Conservation (phyloP, 2,797 vertebrate species). For the Megaceryle alcyon region DNA sequence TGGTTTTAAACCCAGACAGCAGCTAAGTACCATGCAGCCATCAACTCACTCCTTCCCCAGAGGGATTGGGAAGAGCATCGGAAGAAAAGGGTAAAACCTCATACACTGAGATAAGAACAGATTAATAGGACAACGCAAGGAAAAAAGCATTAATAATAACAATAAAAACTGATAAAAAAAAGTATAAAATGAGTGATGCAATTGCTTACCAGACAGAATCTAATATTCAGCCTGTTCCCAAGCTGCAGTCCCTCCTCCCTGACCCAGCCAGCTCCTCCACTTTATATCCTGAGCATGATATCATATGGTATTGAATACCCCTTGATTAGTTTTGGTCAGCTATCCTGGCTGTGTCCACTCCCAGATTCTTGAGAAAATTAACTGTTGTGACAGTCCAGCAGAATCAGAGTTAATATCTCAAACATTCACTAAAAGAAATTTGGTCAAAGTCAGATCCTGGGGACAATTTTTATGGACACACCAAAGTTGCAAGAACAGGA, state of each 20-base stretch:
- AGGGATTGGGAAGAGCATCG: background rate
- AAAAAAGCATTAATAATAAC: background rate
- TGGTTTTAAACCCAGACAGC: background rate
- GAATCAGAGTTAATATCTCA: no score
- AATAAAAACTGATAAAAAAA: background rate
- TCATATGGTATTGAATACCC: background rate
- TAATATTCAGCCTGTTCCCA: background rate
- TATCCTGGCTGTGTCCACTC: background rate
- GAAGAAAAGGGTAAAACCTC: background rate
- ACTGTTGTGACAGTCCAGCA: no score
- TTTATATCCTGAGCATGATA: background rate
- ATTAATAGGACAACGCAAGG: background rate
- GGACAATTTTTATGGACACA: no score
- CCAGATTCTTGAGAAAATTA: background rate
- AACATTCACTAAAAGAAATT: no score
- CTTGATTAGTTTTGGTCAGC: background rate
- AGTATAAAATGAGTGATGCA: background rate
- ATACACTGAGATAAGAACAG: background rate
- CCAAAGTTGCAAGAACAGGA: no score
- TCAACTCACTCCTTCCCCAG: background rate
- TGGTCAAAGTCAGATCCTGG: no score
- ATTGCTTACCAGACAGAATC: background rate
- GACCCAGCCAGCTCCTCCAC: background rate
- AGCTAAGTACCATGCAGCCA: background rate
- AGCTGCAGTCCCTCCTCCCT: background rate